Percentiles rank a stretch among this genome's conserved stretches.
These are phyloP conservation scores for Sus cebifrons DNA, from an alignment of 2,797 vertebrate genomes.

Conservation along the genomic window DNA sequence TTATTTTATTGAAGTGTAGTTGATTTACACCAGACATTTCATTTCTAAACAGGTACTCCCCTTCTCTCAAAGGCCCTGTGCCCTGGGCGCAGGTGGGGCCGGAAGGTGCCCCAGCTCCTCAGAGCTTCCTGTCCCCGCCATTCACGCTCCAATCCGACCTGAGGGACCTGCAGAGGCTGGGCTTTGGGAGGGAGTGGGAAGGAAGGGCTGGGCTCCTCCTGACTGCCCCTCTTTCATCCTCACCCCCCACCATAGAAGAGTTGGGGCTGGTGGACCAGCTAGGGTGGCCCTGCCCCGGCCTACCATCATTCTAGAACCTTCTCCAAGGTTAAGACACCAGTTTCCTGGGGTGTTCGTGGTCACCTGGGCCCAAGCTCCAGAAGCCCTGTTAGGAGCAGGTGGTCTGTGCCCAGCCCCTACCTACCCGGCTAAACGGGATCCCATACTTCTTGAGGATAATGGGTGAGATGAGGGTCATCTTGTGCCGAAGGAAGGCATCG, in stretches of 20 bases:
- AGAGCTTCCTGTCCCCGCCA: background rate
- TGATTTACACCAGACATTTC: conserved; percentile 3
- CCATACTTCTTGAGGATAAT: conserved; percentile 98
- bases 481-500: conserved; percentile 98
- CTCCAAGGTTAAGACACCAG: background rate
- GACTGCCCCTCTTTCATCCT: no score
- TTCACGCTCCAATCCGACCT: background rate
- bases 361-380: background rate
- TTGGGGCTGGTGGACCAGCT: background rate
- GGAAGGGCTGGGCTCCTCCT: background rate
- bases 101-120: background rate
- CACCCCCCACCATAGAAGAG: background rate
- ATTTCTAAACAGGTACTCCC: background rate
- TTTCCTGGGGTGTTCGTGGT: background rate
- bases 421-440: conserved; percentile 97
- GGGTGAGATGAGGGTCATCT: conserved; percentile 99
- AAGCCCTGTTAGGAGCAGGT: background rate
- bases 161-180: background rate
- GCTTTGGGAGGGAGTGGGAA: accelerated
- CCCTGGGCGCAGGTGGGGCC: background rate
- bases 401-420: conserved; percentile 73
- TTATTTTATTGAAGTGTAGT: no score
- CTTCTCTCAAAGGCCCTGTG: background rate
- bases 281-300: accelerated
- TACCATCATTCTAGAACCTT: background rate